phyloP scores from a whole-genome alignment of 2,888 invertebrate species.

The Ophion slaviceki region DNA sequence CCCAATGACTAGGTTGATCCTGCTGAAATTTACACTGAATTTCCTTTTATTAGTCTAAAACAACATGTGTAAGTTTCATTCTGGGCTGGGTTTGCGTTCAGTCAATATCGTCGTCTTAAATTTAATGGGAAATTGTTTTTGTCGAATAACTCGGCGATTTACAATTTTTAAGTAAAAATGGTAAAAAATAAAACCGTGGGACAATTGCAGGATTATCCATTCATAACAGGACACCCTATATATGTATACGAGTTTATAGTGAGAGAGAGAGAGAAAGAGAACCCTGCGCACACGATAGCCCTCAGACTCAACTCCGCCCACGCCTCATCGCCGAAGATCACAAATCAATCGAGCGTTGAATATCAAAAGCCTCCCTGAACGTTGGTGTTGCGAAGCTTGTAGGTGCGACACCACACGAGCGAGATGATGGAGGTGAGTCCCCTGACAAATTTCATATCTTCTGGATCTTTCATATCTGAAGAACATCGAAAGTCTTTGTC shows the following conservation, averaged over 20 bases:
- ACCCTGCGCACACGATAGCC: constrained; percentile 8
- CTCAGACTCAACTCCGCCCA: constrained; percentile 71
- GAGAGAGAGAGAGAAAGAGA: background rate
- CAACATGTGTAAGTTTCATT: too few relatives aligned
- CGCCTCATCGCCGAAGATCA: constrained; percentile 73
- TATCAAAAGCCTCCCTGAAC: constrained; percentile 36
- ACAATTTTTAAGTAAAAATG: too few relatives aligned
- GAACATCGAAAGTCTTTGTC: background rate
- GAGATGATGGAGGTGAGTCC: constrained; percentile 31
- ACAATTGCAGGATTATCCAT: too few relatives aligned
- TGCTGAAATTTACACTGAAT: too few relatives aligned
- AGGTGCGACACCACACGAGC: constrained; percentile 20
- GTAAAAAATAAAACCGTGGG: too few relatives aligned
- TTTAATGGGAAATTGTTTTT: too few relatives aligned
- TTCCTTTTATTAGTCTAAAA: too few relatives aligned
- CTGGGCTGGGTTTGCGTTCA: too few relatives aligned
- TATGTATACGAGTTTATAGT: background rate
- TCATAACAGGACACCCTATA: too few relatives aligned
- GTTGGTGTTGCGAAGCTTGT: background rate
- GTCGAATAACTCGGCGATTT: too few relatives aligned
- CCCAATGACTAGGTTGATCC: too few relatives aligned
- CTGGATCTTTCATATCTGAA: background rate
- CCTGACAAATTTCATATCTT: background rate
- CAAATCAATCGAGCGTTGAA: constrained; percentile 77
- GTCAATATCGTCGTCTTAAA: too few relatives aligned